Evolutionary conservation across 2,113 vertebrate species (phyloP).

Genomic region (Ceyx melanurus): DNA sequence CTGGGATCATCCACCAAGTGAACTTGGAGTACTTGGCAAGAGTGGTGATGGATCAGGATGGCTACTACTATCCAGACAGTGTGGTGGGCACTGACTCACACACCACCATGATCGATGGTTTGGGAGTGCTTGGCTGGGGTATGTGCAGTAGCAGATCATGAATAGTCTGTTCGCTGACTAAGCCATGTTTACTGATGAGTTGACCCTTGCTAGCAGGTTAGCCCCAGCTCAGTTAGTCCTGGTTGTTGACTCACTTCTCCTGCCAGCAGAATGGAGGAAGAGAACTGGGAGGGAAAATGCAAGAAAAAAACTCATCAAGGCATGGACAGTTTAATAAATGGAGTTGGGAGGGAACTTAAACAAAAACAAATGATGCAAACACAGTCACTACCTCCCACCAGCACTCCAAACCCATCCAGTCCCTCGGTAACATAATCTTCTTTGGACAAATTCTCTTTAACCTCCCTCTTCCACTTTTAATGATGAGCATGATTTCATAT

Average conservation of each 20-base stretch:
- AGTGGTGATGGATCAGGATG: conserved; percentile 90
- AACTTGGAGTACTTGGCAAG: conserved; percentile 95
- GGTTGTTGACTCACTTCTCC: background rate
- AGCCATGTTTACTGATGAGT: background rate
- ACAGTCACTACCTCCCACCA: background rate
- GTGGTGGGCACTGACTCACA: conserved; percentile 97
- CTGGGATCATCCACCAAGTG: conserved; percentile 97
- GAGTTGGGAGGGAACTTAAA: background rate
- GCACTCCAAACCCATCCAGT: background rate
- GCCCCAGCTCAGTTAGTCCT: background rate
- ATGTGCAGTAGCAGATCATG: background rate
- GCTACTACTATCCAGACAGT: conserved; percentile 92
- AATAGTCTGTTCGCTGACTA: background rate
- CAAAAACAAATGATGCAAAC: background rate
- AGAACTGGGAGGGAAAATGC: background rate
- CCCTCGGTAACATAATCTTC: background rate
- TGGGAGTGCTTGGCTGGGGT: conserved; percentile 98
- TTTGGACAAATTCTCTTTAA: background rate
- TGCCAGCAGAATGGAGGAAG: background rate
- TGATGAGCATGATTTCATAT: background rate
- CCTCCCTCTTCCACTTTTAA: rapidly evolving
- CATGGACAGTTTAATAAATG: background rate
- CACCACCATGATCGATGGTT: conserved; percentile 97
- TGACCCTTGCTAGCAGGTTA: background rate
- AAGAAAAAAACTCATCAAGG: background rate